A percentile compares a stretch with the other conserved stretches of the same genome.
These are phyloP conservation scores for Bombus difficillimus DNA, from an alignment of 1,140 invertebrate genomes.

Conservation along the genomic window DNA sequence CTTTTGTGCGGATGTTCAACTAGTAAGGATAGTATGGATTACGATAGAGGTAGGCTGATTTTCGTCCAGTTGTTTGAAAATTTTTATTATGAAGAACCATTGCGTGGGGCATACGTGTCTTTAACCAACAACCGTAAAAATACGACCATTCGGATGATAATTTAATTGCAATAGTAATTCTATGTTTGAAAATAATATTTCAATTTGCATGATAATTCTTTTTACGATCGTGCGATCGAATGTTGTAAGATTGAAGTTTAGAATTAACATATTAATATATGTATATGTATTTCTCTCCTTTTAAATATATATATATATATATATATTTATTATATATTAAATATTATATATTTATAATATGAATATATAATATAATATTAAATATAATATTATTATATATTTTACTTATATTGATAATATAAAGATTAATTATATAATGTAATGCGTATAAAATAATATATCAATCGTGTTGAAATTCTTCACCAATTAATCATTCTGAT, in stretches of 20 bases:
- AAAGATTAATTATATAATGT: neutral
- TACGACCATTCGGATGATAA: neutral
- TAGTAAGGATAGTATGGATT: constrained; percentile 25
- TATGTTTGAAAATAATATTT: neutral
- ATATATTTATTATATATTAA: no score
- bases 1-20: constrained; percentile 56
- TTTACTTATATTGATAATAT: no score
- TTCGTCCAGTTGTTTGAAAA: neutral
- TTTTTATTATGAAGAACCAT: constrained; percentile 14
- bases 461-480: neutral
- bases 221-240: neutral
- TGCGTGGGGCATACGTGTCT: constrained; percentile 3
- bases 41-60: neutral
- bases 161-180: neutral
- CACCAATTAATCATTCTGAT: neutral
- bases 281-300: neutral
- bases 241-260: neutral
- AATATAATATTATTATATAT: no score
- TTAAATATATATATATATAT: neutral
- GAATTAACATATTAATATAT: neutral
- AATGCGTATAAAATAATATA: neutral
- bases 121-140: neutral
- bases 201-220: neutral
- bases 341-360: no score
- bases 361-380: no score